Percentiles rank a stretch among this genome's conserved stretches.
Conservation (phyloP, 2,113 vertebrate species). For the Nematolebias whitei region DNA sequence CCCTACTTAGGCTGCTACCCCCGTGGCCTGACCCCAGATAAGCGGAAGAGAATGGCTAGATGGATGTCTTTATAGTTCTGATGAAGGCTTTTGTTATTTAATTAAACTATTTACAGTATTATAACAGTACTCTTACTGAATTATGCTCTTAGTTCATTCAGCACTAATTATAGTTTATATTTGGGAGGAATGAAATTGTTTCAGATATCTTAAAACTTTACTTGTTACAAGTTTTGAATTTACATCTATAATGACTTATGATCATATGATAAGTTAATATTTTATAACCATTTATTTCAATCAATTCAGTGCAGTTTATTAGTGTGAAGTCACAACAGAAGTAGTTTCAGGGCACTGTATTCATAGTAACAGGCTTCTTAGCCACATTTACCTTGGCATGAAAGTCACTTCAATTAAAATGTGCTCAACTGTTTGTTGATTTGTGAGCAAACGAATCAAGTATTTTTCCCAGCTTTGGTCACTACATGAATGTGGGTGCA, state of each 20-base stretch:
- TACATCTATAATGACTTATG: no score
- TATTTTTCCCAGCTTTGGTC: slow-evolving; percentile 27
- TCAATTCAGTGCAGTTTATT: no score
- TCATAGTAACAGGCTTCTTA: slow-evolving; percentile 63
- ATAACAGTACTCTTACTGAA: no score
- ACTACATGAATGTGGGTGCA: slow-evolving; percentile 47
- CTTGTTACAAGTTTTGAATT: no score
- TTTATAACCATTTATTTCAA: no score
- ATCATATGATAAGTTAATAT: no score
- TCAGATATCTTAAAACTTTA: slow-evolving; percentile 16
- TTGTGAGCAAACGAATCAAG: slow-evolving; percentile 51
- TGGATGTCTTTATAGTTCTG: background rate
- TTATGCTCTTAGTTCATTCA: slow-evolving; percentile 2
- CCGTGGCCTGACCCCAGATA: no score
- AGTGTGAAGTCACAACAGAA: no score
- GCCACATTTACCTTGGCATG: slow-evolving; percentile 62
- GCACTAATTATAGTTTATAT: slow-evolving; percentile 34
- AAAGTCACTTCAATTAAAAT: slow-evolving; percentile 77
- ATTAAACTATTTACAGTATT: slow-evolving; percentile 21
- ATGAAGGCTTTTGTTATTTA: slow-evolving; percentile 18
- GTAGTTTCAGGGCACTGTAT: no score
- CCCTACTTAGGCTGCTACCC: no score
- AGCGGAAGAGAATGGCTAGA: no score
- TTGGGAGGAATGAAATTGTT: slow-evolving; percentile 12
- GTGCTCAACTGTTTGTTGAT: slow-evolving; percentile 60